Base-by-base conservation (phyloP, 2,113 vertebrate genomes). In the Saccopteryx leptura region DNA sequence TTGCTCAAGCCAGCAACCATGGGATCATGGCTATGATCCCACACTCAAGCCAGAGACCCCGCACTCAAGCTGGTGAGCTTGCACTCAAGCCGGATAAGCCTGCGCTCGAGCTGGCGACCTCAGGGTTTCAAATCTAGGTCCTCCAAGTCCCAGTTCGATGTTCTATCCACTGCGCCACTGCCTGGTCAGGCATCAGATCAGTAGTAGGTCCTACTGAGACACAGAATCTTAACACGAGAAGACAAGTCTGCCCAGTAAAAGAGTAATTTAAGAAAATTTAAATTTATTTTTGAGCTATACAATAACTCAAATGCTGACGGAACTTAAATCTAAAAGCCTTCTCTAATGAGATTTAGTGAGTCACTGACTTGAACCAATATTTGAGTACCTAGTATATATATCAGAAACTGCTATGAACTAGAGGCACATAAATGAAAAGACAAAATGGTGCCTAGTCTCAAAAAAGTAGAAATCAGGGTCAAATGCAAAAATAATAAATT, bases 401-500 rank as follows among this genome's bases (percentile, higher is more conserved):
- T 90, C 50, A 54, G 69, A 89, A 86, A 54, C 33, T 69, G 9
- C 52, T 76, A 21, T 88, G 46, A 26, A 48, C 11, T 23, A 5
- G 19, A 91, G 83, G 76, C 7, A 69, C 9, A 31, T 52, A 94
- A 80, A 72, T 60, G 65, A 76, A n/a, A 92, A 81, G 24, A 61
- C 2, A 86, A 87, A 89, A 76, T 68, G 5, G 18, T 60, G 48
- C 60, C 54, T 60, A 21, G 50, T 63, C 72, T 89, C 33, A 81
- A 75, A 82, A 90, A 31, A 5, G 91, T 71, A 52, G 80, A 89
- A 91, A 28, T 18, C 61, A 76, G 11, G 33, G 19, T 58, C 52
- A 95, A 79, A 80, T 50, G 50, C 58, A 92, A 80, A 96, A 80
- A 46, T 68, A 95, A 60, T 63, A 26, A 93, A 76, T 87, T 69